These are phyloP conservation scores for Drosophila dunni DNA, from an alignment of 1,140 invertebrate species.

Conservation along the genomic window DNA sequence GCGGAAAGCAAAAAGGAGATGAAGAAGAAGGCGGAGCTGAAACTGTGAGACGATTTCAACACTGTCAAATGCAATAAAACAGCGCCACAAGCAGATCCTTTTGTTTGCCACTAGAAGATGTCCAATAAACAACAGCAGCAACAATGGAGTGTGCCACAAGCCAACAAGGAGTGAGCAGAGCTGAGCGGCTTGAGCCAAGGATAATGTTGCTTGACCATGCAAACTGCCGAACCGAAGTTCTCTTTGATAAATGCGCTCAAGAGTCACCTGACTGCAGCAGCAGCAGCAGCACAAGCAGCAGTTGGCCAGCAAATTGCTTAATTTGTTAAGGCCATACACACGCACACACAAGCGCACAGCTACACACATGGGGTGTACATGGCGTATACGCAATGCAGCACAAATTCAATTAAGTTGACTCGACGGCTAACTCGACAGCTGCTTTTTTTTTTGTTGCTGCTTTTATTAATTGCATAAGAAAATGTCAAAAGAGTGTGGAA, in stretches of 20 bases:
- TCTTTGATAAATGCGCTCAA: conserved; percentile 71
- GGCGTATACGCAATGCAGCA: conserved; percentile 65
- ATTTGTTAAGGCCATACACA: conserved; percentile 65
- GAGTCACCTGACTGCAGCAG: conserved; percentile 55
- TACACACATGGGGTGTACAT: conserved; percentile 7
- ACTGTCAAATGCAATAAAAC: conserved; percentile 77
- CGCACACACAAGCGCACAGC: conserved; percentile 7
- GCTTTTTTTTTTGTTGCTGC: conserved; percentile 23
- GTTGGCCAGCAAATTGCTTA: conserved; percentile 67
- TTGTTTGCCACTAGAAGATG: conserved; percentile 38
- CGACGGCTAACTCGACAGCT: conserved; percentile 20
- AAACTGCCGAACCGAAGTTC: conserved; percentile 62
- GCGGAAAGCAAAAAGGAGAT: conserved; percentile 19
- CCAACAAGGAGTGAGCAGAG: conserved; percentile 29
- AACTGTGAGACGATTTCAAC: conserved; percentile 21
- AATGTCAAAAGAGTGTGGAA: conserved; percentile 58
- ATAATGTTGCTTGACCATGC: conserved; percentile 63
- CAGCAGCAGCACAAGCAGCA: conserved; percentile 8
- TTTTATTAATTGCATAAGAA: conserved; percentile 65
- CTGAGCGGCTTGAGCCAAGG: conserved; percentile 19
- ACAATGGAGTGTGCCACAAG: conserved; percentile 17
- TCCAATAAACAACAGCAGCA: conserved; percentile 13
- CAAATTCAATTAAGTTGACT: conserved; percentile 74
- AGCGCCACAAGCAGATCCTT: conserved; percentile 12
- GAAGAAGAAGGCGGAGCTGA: conserved; percentile 16